Evolutionary conservation across 1,140 invertebrate genomes (phyloP).

Genomic region (Atta cephalotes): DNA sequence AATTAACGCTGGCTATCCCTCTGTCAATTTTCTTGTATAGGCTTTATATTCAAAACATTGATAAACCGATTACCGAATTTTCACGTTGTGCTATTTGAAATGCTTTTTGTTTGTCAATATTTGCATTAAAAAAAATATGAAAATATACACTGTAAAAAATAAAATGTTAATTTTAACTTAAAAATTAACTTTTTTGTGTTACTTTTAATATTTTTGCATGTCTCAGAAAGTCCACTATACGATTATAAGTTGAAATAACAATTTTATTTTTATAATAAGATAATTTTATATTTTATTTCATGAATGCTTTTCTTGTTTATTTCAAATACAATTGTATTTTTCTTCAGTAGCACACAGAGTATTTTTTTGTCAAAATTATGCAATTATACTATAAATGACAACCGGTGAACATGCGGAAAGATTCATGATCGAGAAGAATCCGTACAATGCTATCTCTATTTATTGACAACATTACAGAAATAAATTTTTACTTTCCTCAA

Average conservation of each 20-base stretch:
- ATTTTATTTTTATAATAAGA: neutral
- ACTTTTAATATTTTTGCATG: no score
- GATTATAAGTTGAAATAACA: no score
- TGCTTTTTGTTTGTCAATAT: neutral
- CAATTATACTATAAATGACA: neutral
- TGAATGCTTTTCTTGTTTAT: neutral
- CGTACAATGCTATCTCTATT: neutral
- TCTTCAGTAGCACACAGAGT: neutral
- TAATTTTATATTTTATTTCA: conserved; percentile 10
- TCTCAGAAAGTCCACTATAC: no score
- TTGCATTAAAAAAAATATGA: neutral
- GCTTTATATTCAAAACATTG: neutral
- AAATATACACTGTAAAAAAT: no score
- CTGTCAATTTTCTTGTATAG: neutral
- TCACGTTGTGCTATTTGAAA: neutral
- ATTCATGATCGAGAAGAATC: neutral
- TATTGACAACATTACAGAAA: conserved; percentile 42
- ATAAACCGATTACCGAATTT: neutral
- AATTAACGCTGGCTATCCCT: neutral
- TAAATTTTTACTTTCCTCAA: conserved; percentile 5
- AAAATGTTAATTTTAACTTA: no score
- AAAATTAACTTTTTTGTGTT: no score
- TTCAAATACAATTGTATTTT: conserved; percentile 1
- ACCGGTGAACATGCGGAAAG: neutral
- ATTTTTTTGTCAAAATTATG: neutral